Conservation (phyloP, 2,888 invertebrate genomes). For the Cerceris rybyensis region DNA sequence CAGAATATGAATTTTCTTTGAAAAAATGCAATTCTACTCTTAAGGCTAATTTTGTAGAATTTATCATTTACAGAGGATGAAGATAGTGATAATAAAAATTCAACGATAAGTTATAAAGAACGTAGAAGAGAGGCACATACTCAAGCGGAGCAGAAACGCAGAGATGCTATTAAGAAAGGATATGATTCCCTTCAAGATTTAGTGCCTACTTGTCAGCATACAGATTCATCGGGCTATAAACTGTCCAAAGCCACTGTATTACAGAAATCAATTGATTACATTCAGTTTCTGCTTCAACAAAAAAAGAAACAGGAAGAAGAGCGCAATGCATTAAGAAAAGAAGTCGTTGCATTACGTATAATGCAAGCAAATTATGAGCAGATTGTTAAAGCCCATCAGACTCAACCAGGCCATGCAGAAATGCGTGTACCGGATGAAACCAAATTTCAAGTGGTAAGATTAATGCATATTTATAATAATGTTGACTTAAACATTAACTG, state of each 20-base stretch:
- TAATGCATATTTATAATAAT: neutral
- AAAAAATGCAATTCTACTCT: neutral
- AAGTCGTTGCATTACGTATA: slow-evolving; percentile 95
- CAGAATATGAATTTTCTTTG: neutral
- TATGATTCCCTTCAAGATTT: slow-evolving; percentile 96
- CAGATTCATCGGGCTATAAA: slow-evolving; percentile 95
- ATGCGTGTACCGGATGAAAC: slow-evolving; percentile 96
- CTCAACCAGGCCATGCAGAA: slow-evolving; percentile 93
- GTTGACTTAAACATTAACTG: slow-evolving; percentile 1
- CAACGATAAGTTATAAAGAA: slow-evolving; percentile 94
- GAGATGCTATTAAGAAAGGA: slow-evolving; percentile 98
- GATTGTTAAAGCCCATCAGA: slow-evolving; percentile 97
- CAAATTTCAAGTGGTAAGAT: slow-evolving; percentile 96
- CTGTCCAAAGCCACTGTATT: slow-evolving; percentile 97
- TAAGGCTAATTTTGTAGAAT: neutral
- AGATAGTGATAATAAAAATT: slow-evolving; percentile 85
- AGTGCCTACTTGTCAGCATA: slow-evolving; percentile 96
- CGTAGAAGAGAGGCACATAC: slow-evolving; percentile 97
- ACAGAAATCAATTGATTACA: slow-evolving; percentile 97
- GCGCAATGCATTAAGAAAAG: slow-evolving; percentile 92
- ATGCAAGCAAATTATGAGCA: slow-evolving; percentile 96
- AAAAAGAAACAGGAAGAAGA: slow-evolving; percentile 98
- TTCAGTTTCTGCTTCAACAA: slow-evolving; percentile 94
- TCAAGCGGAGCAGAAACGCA: slow-evolving; percentile 96
- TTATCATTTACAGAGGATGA: slow-evolving; percentile 83